Evolutionary conservation across 2,797 vertebrate genomes (phyloP).

Genomic region (Orestias chungarensis): DNA sequence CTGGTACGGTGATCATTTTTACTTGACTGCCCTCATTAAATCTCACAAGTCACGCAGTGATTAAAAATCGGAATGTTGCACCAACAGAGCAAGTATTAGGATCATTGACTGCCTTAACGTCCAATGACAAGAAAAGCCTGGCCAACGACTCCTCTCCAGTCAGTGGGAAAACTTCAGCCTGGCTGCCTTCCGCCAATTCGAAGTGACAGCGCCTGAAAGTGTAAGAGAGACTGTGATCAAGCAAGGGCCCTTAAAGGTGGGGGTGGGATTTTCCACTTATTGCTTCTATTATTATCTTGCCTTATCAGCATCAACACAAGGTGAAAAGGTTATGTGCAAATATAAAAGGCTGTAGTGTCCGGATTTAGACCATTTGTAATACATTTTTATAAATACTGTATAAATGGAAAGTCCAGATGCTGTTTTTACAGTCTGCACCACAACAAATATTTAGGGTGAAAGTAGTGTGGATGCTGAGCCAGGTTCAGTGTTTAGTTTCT

Average conservation of each 20-base stretch:
- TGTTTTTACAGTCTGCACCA: constrained; percentile 70
- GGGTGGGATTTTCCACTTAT: constrained; percentile 65
- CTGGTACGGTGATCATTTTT: constrained; percentile 86
- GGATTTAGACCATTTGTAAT: constrained; percentile 33
- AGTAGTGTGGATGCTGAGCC: constrained; percentile 73
- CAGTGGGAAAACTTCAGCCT: constrained; percentile 94
- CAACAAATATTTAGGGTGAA: constrained; percentile 78
- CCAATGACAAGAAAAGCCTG: constrained; percentile 93
- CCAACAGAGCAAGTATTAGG: constrained; percentile 95
- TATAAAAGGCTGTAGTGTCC: constrained; percentile 37
- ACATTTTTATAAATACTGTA: constrained; percentile 64
- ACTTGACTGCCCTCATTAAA: constrained; percentile 88
- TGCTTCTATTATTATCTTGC: constrained; percentile 71
- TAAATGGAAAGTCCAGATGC: constrained; percentile 78
- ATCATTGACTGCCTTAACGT: constrained; percentile 93
- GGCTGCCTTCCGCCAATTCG: constrained; percentile 84
- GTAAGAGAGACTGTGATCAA: constrained; percentile 73
- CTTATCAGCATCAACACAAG: constrained; percentile 67
- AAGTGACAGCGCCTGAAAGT: constrained; percentile 85
- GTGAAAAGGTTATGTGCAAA: constrained; percentile 61
- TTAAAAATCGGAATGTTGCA: constrained; percentile 98
- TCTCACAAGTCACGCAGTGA: constrained; percentile 95
- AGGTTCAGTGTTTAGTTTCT: constrained; percentile 67
- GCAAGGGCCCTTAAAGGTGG: constrained; percentile 70
- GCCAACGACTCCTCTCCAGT: constrained; percentile 88